phyloP scores from a whole-genome alignment of 2,888 invertebrate genomes.

The Megaustenia siamemsis region DNA sequence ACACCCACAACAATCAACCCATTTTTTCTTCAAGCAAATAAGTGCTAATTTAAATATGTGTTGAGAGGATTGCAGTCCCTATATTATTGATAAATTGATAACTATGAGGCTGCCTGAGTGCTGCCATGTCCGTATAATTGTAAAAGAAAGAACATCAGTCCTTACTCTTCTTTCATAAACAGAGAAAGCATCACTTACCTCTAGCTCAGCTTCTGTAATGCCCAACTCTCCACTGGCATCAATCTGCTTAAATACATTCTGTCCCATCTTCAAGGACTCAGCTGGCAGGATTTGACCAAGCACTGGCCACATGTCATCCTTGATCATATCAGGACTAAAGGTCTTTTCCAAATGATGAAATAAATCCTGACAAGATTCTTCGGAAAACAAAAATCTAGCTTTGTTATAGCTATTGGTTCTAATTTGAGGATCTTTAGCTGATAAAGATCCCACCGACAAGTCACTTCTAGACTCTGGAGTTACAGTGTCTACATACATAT shows the following conservation, averaged over 20 bases:
- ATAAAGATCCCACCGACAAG: background rate
- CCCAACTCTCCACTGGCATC: slow-evolving; percentile 39
- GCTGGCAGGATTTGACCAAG: slow-evolving; percentile 19
- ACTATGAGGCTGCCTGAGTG: no score
- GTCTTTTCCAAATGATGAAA: slow-evolving; percentile 35
- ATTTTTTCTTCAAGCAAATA: no score
- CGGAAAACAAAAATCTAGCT: background rate
- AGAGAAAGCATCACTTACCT: slow-evolving; percentile 33
- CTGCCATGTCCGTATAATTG: no score
- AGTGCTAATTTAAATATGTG: no score
- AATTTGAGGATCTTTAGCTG: background rate
- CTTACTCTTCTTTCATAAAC: no score
- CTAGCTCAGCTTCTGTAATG: slow-evolving; percentile 41
- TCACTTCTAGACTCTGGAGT: background rate
- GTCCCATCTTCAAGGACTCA: slow-evolving; percentile 1
- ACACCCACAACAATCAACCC: no score
- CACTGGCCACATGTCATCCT: slow-evolving; percentile 6
- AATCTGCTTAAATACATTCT: slow-evolving; percentile 26
- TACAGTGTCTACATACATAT: background rate
- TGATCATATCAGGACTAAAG: slow-evolving; percentile 13
- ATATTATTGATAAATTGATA: no score
- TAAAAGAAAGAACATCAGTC: no score
- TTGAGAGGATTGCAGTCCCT: no score
- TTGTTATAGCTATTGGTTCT: background rate
- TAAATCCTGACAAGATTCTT: slow-evolving; percentile 12